Percentiles rank a stretch among this genome's conserved stretches.
Evolutionary conservation across 2,888 invertebrate genomes (phyloP).

Genomic region (Mongoloraphidia duomilia): DNA sequence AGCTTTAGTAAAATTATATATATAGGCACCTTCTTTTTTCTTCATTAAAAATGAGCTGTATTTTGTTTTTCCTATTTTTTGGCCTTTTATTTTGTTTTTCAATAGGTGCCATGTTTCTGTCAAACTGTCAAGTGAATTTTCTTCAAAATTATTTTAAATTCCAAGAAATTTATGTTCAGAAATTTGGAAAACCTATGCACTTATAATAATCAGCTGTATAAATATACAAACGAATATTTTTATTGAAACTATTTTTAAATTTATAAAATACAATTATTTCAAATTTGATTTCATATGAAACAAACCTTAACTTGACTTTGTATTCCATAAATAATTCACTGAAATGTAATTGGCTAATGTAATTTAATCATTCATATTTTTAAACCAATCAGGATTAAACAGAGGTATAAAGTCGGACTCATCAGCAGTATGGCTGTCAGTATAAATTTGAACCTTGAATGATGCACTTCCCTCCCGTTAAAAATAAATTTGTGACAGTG

Average conservation of each 20-base stretch:
- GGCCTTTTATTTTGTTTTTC: slow-evolving; percentile 20
- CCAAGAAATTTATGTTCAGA: too few relatives aligned
- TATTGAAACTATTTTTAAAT: background rate
- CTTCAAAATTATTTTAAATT: too few relatives aligned
- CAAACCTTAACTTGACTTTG: background rate
- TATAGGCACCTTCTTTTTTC: slow-evolving; percentile 45
- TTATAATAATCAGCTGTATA: too few relatives aligned
- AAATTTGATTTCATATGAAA: background rate
- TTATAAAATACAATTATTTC: background rate
- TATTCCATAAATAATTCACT: background rate
- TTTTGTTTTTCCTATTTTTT: slow-evolving; percentile 34
- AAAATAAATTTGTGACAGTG: slow-evolving; percentile 20
- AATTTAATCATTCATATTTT: slow-evolving; percentile 14
- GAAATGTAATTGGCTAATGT: slow-evolving; percentile 4
- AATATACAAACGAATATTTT: too few relatives aligned
- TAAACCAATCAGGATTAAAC: slow-evolving; percentile 50
- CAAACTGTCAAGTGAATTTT: too few relatives aligned
- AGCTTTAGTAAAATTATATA: slow-evolving; percentile 12
- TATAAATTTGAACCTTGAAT: slow-evolving; percentile 87
- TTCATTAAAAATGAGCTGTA: slow-evolving; percentile 43
- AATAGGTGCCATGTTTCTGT: background rate
- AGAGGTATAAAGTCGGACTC: slow-evolving; percentile 70
- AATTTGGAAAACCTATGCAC: too few relatives aligned
- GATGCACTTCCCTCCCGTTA: slow-evolving; percentile 73
- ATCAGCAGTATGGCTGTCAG: slow-evolving; percentile 89